Percentiles rank a stretch among this genome's conserved stretches.
Evolutionary conservation across 2,888 invertebrate species (phyloP).

Genomic region (Lacanobia wlatinum): DNA sequence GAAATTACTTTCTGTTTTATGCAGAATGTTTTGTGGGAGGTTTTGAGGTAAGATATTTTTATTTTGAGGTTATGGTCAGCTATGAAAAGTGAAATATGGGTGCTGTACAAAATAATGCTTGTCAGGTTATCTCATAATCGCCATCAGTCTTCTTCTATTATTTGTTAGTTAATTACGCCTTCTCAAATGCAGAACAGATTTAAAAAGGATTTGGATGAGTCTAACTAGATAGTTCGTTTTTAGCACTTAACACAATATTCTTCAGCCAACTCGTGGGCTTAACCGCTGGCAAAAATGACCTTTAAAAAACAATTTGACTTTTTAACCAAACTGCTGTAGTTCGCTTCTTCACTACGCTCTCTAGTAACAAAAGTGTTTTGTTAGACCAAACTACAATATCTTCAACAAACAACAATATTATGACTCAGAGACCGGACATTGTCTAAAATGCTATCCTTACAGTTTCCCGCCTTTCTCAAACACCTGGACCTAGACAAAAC

Average conservation of each 20-base stretch:
- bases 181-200: too few species aligned
- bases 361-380: background rate
- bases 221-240: too few species aligned
- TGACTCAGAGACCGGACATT: background rate
- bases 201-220: too few species aligned
- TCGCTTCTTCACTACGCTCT: background rate
- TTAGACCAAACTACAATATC: background rate
- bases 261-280: too few species aligned
- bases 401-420: background rate
- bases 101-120: background rate
- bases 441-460: background rate
- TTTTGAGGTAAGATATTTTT: conserved; percentile 2
- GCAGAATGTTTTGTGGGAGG: conserved; percentile 24
- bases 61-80: background rate
- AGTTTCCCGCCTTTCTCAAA: background rate
- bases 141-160: too few species aligned
- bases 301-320: background rate
- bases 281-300: background rate
- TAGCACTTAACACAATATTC: too few species aligned
- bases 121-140: too few species aligned
- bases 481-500: background rate
- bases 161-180: too few species aligned
- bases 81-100: background rate
- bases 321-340: too few species aligned
- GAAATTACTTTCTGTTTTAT: conserved; percentile 50